Percentiles rank a stretch among this genome's conserved stretches.
These are phyloP conservation scores for Lottia scabra DNA, from an alignment of 2,888 invertebrate genomes.

Conservation along the genomic window DNA sequence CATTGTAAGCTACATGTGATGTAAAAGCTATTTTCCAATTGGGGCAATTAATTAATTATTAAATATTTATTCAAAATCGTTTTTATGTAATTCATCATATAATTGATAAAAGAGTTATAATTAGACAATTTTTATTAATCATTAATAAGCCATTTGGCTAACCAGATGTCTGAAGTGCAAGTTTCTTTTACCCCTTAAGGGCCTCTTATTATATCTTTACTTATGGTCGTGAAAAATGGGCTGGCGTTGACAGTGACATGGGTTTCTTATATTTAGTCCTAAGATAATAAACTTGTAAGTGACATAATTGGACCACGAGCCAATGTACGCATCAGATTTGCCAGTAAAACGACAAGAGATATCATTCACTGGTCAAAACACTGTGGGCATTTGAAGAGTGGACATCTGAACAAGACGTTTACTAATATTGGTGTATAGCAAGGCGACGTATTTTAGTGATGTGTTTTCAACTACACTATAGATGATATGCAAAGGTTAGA, in stretches of 20 bases:
- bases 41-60: no score
- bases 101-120: no score
- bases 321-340: background rate
- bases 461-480: no score
- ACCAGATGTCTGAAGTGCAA: background rate
- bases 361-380: background rate
- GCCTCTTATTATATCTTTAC: background rate
- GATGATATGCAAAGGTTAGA: no score
- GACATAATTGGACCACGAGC: background rate
- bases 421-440: no score
- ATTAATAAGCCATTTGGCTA: background rate
- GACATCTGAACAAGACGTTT: background rate
- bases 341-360: background rate
- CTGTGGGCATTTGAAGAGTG: background rate
- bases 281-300: constrained; percentile 4
- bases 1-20: background rate
- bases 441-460: no score
- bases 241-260: constrained; percentile 2
- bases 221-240: background rate
- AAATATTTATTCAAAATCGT: no score
- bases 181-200: background rate
- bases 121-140: background rate
- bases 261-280: background rate
- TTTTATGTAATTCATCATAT: no score
- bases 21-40: background rate